Percentiles rank a stretch among this genome's conserved stretches.
Evolutionary conservation across 2,888 invertebrate species (phyloP).

Genomic region (Dynastes tityus): DNA sequence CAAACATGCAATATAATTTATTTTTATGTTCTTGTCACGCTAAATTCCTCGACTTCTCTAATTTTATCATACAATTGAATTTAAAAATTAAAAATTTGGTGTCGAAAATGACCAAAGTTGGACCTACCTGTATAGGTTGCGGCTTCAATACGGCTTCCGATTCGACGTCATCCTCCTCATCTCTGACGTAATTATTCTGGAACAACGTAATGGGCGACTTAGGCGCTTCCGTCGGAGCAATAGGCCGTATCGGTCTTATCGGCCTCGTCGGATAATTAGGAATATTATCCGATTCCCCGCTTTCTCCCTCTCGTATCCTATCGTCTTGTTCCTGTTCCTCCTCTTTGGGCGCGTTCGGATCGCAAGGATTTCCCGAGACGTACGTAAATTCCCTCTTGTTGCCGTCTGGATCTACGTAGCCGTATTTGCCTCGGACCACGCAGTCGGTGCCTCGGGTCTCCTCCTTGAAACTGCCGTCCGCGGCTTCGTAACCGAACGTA

Average conservation of each 20-base stretch:
- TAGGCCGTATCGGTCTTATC: conserved; percentile 42
- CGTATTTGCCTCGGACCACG: conserved; percentile 89
- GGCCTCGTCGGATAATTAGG: conserved; percentile 77
- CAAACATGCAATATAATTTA: no score
- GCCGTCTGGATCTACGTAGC: conserved; percentile 90
- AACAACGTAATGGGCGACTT: conserved; percentile 78
- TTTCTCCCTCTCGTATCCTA: conserved; percentile 72
- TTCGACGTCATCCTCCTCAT: conserved; percentile 76
- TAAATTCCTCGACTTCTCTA: no score
- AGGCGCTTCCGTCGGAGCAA: conserved; percentile 69
- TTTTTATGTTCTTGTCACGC: no score
- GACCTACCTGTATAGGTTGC: conserved; percentile 63
- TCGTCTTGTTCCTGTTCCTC: conserved; percentile 75
- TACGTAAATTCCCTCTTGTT: conserved; percentile 90
- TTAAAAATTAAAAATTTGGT: no score
- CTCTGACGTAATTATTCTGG: conserved; percentile 80
- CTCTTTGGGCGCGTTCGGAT: conserved; percentile 85
- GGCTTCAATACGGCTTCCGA: conserved; percentile 64
- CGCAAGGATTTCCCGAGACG: conserved; percentile 89
- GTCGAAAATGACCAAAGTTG: not conserved
- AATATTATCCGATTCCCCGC: conserved; percentile 73
- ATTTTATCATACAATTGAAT: no score
- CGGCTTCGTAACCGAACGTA: conserved; percentile 89
- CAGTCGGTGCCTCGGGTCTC: conserved; percentile 90
- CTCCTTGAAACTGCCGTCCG: conserved; percentile 90